Percentiles rank a stretch among this genome's conserved stretches.
These are phyloP conservation scores for Pilophorus perplexus DNA, from an alignment of 2,888 invertebrate species.

Conservation along the genomic window DNA sequence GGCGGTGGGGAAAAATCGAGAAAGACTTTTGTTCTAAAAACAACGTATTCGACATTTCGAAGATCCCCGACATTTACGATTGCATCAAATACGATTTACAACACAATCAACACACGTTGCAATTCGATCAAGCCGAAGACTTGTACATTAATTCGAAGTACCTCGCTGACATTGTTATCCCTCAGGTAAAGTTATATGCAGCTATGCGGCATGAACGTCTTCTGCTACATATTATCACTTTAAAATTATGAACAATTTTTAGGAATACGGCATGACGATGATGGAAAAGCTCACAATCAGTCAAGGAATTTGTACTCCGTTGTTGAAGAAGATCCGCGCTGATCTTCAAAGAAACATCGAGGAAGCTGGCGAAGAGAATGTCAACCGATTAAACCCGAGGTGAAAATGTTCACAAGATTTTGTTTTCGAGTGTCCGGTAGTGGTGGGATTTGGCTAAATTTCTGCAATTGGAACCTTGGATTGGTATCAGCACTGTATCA, in stretches of 20 bases:
- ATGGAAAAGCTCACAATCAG: slow-evolving; percentile 96
- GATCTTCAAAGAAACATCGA: slow-evolving; percentile 93
- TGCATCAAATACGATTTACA: slow-evolving; percentile 98
- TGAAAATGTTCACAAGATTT: slow-evolving; percentile 52
- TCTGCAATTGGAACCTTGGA: no score
- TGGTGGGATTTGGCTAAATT: no score
- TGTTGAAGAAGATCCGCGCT: slow-evolving; percentile 90
- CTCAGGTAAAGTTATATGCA: no score
- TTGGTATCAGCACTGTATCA: no score
- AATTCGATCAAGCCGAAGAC: slow-evolving; percentile 89
- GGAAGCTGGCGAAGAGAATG: slow-evolving; percentile 86
- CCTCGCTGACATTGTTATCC: slow-evolving; percentile 97
- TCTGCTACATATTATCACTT: no score
- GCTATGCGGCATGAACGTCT: no score
- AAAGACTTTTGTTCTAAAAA: slow-evolving; percentile 96
- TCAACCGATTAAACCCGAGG: slow-evolving; percentile 93
- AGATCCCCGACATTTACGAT: slow-evolving; percentile 99
- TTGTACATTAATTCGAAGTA: slow-evolving; percentile 94
- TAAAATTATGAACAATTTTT: not conserved
- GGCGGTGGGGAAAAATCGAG: slow-evolving; percentile 96
- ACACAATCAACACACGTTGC: slow-evolving; percentile 93
- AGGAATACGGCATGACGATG: slow-evolving; percentile 94
- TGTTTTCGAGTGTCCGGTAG: no score
- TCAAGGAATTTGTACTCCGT: slow-evolving; percentile 94
- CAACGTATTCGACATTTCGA: slow-evolving; percentile 93